Evolutionary conservation across 2,113 vertebrate genomes (phyloP).

Genomic region (Sclerurus mexicanus): DNA sequence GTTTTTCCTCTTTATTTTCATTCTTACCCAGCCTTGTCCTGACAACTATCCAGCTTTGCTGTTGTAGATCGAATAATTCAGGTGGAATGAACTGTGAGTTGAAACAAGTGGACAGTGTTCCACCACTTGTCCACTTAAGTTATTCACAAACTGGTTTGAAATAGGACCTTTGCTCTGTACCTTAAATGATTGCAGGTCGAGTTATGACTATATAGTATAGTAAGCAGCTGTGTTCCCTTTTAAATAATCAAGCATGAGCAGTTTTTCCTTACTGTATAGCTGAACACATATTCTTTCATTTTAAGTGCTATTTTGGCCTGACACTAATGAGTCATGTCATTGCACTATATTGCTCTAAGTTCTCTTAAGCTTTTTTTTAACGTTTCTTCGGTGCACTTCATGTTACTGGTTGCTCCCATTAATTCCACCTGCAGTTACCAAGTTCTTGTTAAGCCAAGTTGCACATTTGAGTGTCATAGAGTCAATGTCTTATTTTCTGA

Average conservation of each 20-base stretch:
- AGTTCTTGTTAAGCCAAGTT: constrained; percentile 39
- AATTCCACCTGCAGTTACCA: constrained; percentile 40
- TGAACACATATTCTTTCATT: constrained; percentile 53
- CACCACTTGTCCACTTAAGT: constrained; percentile 38
- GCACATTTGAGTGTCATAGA: constrained; percentile 45
- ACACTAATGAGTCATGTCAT: constrained; percentile 58
- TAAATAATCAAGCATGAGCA: constrained; percentile 23
- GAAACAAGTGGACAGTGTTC: constrained; percentile 24
- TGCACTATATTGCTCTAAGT: constrained; percentile 31
- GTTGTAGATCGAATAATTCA: constrained; percentile 37
- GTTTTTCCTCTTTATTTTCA: constrained; percentile 12
- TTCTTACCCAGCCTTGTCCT: neutral
- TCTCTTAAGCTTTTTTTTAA: neutral
- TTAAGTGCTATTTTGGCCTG: constrained; percentile 44
- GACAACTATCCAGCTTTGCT: neutral
- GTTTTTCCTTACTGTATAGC: constrained; percentile 16
- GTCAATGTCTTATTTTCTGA: constrained; percentile 43
- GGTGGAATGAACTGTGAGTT: constrained; percentile 22
- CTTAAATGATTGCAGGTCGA: neutral
- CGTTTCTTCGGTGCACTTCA: constrained; percentile 30
- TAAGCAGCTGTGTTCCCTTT: neutral
- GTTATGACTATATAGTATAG: neutral
- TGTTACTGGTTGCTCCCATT: constrained; percentile 47
- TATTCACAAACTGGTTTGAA: constrained; percentile 14
- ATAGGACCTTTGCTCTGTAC: neutral